Base-by-base conservation (phyloP, 2,797 vertebrate species). In the Apogon hyalosoma region DNA sequence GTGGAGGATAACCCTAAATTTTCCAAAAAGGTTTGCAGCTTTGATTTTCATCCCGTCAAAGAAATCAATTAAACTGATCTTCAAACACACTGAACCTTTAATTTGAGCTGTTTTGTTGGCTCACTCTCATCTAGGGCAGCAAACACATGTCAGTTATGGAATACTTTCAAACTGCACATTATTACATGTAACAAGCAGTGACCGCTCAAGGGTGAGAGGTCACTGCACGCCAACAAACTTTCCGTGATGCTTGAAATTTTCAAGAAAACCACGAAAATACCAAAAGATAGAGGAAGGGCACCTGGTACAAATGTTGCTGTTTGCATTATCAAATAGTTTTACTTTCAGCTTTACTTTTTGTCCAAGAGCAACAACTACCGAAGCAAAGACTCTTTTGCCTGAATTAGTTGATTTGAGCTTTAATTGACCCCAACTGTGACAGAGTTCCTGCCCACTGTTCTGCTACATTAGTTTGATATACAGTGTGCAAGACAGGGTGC, bases 1-100 rank as follows among this genome's bases (percentile, higher is more conserved):
- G 57, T 93, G 14, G 97, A 98, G 89, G 97, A 98, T 46, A 95
- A 94, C 74, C 92, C 94, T 33, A 99, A 99, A 76, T 95, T 99
- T 86, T 99, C 97, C 60, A 99, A 98, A 92, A 98, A 98, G 97
- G 98, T 98, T 76, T 59, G 91, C 16, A 9, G 1, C 3, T 33
- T 28, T 28, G 24, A 3, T 28, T 49, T 70, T 4, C 16, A 54
- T 41, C 38, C 0, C 24, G 4, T n/a, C 1, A 43, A 46, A 49
- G 38, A 18, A 42, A 11, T 41, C 40, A 41, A n/a, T n/a, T 13
- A 19, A 21, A 24, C 12, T 16, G 15, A 43, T 18, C 14, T 24
- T 47, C 7, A 2, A 59, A 38, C 13, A n/a, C 12, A 33, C 12
- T 4, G 7, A n/a, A 18, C n/a, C 15, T 43, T 43, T 48, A n/a